Conservation (phyloP, 1,140 invertebrate species). For the Drosophila littoralis region DNA sequence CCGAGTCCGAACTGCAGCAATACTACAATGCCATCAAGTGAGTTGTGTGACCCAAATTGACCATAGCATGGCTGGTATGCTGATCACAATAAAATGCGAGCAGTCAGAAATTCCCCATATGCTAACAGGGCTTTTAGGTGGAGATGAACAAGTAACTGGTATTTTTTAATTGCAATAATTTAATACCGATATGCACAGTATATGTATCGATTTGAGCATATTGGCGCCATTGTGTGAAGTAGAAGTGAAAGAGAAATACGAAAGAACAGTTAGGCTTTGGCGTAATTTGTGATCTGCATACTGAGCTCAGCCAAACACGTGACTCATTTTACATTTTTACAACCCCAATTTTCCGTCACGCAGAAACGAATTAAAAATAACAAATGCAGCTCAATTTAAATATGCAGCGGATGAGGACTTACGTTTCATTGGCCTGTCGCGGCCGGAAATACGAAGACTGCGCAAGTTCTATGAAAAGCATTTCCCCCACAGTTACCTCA, state of each 20-base stretch:
- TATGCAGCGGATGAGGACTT: conserved; percentile 98
- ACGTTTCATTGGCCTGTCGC: conserved; percentile 95
- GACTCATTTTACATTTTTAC: conserved; percentile 3
- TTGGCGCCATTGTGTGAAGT: not conserved
- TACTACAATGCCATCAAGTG: conserved; percentile 90
- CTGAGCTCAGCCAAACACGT: not conserved
- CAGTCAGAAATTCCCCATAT: not conserved
- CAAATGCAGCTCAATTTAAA: conserved; percentile 97
- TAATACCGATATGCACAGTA: not conserved
- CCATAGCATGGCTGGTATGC: conserved; percentile 8
- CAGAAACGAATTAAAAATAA: conserved; percentile 91
- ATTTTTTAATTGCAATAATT: conserved; percentile 15
- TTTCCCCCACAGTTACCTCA: conserved; percentile 96
- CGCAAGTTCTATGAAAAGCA: conserved; percentile 97
- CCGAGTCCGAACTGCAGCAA: conserved; percentile 95
- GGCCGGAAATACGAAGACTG: conserved; percentile 96
- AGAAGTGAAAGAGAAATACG: not conserved
- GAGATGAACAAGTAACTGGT: not conserved
- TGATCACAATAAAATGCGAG: conserved; percentile 19
- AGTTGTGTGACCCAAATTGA: conserved; percentile 71
- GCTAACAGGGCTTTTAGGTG: not conserved
- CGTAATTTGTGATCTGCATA: conserved; percentile 14
- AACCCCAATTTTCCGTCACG: conserved; percentile 59
- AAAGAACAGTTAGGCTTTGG: not conserved
- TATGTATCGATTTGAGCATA: conserved; percentile 10